Base-by-base conservation (phyloP, 2,113 vertebrate genomes). In the Scolopax mira region DNA sequence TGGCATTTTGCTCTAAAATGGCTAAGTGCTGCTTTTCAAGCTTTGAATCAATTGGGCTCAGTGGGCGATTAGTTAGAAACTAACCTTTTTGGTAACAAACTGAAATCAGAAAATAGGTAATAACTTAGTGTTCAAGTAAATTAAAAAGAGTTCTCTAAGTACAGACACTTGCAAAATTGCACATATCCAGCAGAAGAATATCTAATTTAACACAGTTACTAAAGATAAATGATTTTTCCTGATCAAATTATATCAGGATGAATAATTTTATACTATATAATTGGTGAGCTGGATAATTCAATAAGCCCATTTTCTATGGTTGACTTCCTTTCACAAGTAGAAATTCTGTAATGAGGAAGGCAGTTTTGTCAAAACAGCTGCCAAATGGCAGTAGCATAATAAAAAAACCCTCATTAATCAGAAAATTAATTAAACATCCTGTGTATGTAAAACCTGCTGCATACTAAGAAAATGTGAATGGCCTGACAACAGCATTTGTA, bases 281-380 rank as follows among this genome's bases (percentile, higher is more conserved):
- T 97, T 98, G 97, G 97, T 97, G 98, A 98, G 93, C 95, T 97
- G 97, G 96, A 98, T 98, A 98, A 98, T 98, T 98, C 97, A 98
- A 97, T 98, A 98, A 98, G 96, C 94, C 95, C 77, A 97, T 98
- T 98, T 98, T 57, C 96, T 94, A 93, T 84, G 97, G 97, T 96
- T 98, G 97, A 97, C 93, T 98, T 98, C 95, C 92, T 98, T 97
- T 96, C 96, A 97, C 97, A 97, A 98, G 97, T 91, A 97, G 94
- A 97, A 97, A 96, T 94, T 97, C 97, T 94, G 73, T 97, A 98
- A 98, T 95, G 92, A 98, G 93, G 92, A 97, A 98, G 96, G 90
- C 77, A 96, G 93, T 96, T 98, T 97, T 98, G 97, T 98, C 96
- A 97, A 97, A 98, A 98, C 96, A 98, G 97, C 96, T 98, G 98